These are phyloP conservation scores for Caranx melampygus DNA, from an alignment of 2,113 vertebrate species.

Conservation along the genomic window DNA sequence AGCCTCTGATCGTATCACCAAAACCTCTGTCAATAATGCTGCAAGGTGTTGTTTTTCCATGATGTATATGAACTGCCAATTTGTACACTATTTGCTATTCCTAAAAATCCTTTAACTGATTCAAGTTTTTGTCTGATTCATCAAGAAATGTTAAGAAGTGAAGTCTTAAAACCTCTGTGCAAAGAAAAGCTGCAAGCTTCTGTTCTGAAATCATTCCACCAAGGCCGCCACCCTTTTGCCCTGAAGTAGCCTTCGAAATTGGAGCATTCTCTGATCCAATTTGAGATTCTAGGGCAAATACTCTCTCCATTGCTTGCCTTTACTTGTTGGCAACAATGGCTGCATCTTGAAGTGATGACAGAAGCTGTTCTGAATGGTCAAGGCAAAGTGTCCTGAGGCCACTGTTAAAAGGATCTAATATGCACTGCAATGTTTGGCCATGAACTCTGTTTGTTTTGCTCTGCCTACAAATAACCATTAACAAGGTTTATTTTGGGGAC, in stretches of 20 bases:
- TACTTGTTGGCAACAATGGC: constrained; percentile 59
- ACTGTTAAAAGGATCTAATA: constrained; percentile 44
- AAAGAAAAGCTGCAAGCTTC: constrained; percentile 14
- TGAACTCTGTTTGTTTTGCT: constrained; percentile 42
- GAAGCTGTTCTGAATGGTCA: constrained; percentile 34
- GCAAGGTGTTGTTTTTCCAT: not conserved
- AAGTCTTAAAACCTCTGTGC: not conserved
- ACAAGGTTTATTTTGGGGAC: constrained; percentile 27
- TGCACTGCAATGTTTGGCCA: constrained; percentile 38
- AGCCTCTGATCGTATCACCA: not conserved
- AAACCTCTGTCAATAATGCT: constrained; percentile 1
- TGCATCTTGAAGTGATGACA: constrained; percentile 44
- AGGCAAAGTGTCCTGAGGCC: constrained; percentile 21
- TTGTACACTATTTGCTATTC: not conserved
- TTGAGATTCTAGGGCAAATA: constrained; percentile 63
- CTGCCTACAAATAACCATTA: constrained; percentile 29
- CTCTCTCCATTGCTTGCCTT: constrained; percentile 34
- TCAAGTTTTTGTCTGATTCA: not conserved
- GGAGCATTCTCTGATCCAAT: constrained; percentile 64
- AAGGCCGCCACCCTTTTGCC: constrained; percentile 30
- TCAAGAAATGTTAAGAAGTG: not conserved
- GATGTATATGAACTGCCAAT: not conserved
- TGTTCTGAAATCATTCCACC: constrained; percentile 31
- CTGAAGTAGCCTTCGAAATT: constrained; percentile 58
- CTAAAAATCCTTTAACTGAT: constrained; percentile 4